These are phyloP conservation scores for Lepilemur ruficaudatus DNA, from an alignment of 2,797 vertebrate genomes.

Conservation along the genomic window DNA sequence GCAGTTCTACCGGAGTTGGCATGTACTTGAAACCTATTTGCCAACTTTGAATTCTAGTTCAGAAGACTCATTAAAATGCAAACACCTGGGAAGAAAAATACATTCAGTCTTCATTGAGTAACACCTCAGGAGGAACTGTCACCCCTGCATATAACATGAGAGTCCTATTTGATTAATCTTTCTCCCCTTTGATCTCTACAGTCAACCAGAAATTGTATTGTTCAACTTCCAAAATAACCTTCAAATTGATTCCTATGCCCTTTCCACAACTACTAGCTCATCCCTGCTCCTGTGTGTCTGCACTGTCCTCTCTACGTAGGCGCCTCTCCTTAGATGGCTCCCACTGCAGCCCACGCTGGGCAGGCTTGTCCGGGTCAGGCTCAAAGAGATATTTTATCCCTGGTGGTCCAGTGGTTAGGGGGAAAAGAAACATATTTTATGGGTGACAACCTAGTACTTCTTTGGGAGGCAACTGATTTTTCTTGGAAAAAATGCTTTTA, in stretches of 20 bases:
- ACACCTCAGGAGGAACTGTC: not conserved
- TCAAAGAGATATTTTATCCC: not conserved
- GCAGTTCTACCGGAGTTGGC: not conserved
- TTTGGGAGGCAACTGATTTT: not conserved
- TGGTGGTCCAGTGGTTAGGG: not conserved
- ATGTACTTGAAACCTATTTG: not conserved
- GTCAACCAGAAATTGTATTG: not conserved
- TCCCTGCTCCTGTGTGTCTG: not conserved
- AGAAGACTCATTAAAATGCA: not conserved
- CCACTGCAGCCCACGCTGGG: no score
- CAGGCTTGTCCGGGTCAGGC: no score
- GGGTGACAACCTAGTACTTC: not conserved
- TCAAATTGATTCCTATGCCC: not conserved
- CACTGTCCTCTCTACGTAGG: not conserved
- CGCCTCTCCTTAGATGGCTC: not conserved
- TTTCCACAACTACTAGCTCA: not conserved
- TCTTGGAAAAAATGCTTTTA: not conserved
- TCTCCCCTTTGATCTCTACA: not conserved
- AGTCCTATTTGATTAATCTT: not conserved
- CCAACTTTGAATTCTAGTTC: not conserved
- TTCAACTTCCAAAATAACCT: not conserved
- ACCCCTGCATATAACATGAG: not conserved
- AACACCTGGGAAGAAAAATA: conserved; percentile 13
- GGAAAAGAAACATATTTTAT: not conserved
- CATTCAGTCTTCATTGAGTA: not conserved